Evolutionary conservation across 2,113 vertebrate species (phyloP).

Genomic region (Stigmatopora argus): DNA sequence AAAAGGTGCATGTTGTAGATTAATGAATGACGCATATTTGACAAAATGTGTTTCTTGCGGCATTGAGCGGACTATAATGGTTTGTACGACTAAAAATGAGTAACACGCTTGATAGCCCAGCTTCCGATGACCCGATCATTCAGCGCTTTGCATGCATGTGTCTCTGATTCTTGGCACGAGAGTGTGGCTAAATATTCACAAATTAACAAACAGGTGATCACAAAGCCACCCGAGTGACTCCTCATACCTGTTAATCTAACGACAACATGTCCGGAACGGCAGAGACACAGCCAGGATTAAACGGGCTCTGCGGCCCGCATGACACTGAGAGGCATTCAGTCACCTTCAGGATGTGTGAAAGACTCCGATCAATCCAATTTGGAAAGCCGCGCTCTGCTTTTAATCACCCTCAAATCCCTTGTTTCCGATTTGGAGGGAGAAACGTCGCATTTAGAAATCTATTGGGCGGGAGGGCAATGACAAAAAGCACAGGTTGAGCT

Average conservation of each 20-base stretch:
- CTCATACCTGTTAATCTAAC: conserved; percentile 63
- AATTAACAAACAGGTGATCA: conserved; percentile 66
- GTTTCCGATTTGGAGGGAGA: conserved; percentile 36
- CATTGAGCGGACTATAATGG: neutral
- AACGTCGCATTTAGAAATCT: conserved; percentile 25
- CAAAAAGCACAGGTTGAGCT: conserved; percentile 41
- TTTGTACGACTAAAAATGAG: neutral
- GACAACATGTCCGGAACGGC: conserved; percentile 46
- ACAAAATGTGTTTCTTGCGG: neutral
- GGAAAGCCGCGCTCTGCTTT: conserved; percentile 48
- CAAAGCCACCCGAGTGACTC: conserved; percentile 46
- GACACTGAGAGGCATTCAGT: conserved; percentile 40
- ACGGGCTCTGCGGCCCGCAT: conserved; percentile 34
- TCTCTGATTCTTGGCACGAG: conserved; percentile 27
- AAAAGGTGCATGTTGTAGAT: neutral
- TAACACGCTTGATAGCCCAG: conserved; percentile 14
- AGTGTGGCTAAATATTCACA: conserved; percentile 46
- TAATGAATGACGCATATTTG: neutral
- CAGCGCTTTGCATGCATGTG: conserved; percentile 18
- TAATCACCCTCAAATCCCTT: conserved; percentile 53
- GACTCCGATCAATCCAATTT: conserved; percentile 54
- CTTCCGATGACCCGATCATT: conserved; percentile 15
- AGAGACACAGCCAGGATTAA: conserved; percentile 45
- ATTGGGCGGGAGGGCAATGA: neutral
- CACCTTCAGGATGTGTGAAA: conserved; percentile 63